phyloP scores from a whole-genome alignment of 2,888 invertebrate species.

The Timema podura region DNA sequence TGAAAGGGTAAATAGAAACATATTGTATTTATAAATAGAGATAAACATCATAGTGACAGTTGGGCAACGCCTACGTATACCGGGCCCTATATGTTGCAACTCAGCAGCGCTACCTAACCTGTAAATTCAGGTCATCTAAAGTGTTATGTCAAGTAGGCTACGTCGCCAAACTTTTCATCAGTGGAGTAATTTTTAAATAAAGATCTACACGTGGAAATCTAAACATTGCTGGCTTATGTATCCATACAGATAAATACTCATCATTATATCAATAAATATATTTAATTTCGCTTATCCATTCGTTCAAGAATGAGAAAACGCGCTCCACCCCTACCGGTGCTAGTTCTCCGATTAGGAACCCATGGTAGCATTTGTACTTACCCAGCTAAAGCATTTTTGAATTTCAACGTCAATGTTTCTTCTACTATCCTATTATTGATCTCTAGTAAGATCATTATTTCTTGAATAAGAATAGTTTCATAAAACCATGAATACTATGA shows the following conservation, averaged over 20 bases:
- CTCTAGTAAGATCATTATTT: constrained; percentile 90
- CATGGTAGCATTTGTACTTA: constrained; percentile 53
- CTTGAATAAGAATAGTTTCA: constrained; percentile 37
- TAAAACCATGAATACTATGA: constrained; percentile 30
- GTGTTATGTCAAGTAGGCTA: no score
- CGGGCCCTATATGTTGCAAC: no score
- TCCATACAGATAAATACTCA: no score
- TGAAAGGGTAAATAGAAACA: constrained; percentile 49
- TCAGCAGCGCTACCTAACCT: no score
- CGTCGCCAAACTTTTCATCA: no score
- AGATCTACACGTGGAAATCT: no score
- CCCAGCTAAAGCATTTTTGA: constrained; percentile 94
- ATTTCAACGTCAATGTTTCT: constrained; percentile 93
- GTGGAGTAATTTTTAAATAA: no score
- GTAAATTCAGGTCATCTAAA: no score
- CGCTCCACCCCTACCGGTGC: constrained; percentile 29
- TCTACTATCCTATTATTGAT: constrained; percentile 99
- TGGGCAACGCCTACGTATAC: not conserved
- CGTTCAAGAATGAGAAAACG: constrained; percentile 1
- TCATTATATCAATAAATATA: no score
- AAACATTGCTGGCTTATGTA: no score
- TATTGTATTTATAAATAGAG: constrained; percentile 1
- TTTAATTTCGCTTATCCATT: no score
- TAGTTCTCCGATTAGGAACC: not conserved
- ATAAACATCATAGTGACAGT: constrained; percentile 2